Evolutionary conservation across 2,888 invertebrate genomes (phyloP).

Genomic region (Andrena trimmerana): DNA sequence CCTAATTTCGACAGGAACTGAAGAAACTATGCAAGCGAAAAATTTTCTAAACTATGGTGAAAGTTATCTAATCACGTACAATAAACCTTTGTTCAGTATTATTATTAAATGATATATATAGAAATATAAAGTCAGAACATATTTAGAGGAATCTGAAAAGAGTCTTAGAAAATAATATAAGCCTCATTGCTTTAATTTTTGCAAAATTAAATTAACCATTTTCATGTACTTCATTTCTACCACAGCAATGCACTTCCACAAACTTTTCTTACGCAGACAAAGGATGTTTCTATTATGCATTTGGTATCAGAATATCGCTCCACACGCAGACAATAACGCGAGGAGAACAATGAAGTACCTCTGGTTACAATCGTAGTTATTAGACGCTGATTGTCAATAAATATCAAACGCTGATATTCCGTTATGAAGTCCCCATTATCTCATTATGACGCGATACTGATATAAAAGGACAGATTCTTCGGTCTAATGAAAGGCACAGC

Average conservation of each 20-base stretch:
- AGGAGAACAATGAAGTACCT: constrained; percentile 18
- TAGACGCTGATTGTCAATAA: constrained; percentile 34
- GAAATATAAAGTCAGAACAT: no score
- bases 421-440: constrained; percentile 28
- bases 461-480: constrained; percentile 2
- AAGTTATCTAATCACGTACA: no score
- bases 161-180: not conserved
- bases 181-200: not conserved
- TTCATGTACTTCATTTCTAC: not conserved
- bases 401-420: constrained; percentile 22
- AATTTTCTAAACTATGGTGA: no score
- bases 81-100: no score
- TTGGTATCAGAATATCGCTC: not conserved
- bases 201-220: not conserved
- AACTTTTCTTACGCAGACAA: not conserved
- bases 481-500: not conserved
- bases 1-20: no score
- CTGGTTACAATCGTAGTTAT: constrained; percentile 26
- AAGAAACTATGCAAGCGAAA: no score
- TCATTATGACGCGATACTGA: constrained; percentile 5
- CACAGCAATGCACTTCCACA: not conserved
- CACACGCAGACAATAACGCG: not conserved
- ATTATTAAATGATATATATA: no score
- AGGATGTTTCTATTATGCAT: not conserved
- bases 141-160: no score